Evolutionary conservation across 2,113 vertebrate species (phyloP).

Genomic region (Hyperoodon ampullatus): DNA sequence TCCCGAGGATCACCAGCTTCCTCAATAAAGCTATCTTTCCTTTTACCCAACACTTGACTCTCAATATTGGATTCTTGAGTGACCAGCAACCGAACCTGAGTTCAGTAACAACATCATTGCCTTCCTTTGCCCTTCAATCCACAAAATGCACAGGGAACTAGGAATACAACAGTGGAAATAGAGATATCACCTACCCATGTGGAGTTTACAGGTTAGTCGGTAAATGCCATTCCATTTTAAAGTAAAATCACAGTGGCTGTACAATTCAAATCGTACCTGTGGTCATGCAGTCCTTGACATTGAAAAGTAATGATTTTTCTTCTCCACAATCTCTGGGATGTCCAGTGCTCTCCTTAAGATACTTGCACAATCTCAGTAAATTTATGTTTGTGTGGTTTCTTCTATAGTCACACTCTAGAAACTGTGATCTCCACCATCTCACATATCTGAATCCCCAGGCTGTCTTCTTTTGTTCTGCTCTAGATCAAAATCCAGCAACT

Average conservation of each 20-base stretch:
- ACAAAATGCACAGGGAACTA: background rate
- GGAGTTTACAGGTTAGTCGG: rapidly evolving
- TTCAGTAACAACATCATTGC: background rate
- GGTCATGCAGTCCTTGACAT: too few species aligned
- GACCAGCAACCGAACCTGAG: too few species aligned
- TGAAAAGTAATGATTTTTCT: background rate
- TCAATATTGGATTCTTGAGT: too few species aligned
- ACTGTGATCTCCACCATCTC: background rate
- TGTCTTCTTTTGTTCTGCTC: too few species aligned
- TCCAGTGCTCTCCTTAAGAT: background rate
- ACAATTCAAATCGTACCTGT: rapidly evolving
- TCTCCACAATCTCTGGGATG: rapidly evolving
- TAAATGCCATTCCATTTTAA: background rate
- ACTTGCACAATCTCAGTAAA: rapidly evolving
- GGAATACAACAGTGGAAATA: rapidly evolving
- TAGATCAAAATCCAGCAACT: background rate
- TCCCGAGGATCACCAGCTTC: too few species aligned
- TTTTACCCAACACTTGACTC: too few species aligned
- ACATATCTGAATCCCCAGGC: background rate
- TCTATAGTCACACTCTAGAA: rapidly evolving
- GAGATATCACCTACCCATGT: rapidly evolving
- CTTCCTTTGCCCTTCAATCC: background rate
- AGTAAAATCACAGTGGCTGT: background rate
- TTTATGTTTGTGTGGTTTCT: too few species aligned
- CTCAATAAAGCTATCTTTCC: too few species aligned